phyloP scores from a whole-genome alignment of 1,140 invertebrate species.

The Rhyacophila brunnea region DNA sequence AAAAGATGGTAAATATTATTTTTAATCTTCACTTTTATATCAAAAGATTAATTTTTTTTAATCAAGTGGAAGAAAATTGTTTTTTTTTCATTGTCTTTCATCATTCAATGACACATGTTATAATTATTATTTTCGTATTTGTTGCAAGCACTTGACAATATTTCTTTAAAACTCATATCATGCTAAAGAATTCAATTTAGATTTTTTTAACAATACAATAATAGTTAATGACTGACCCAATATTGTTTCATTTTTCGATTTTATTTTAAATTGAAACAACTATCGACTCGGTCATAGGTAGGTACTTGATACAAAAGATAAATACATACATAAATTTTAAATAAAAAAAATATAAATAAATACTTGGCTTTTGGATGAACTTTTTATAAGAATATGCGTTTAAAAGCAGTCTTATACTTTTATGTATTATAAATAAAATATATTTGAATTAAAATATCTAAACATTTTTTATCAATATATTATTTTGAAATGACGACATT shows the following conservation, averaged over 20 bases:
- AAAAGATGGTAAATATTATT: background rate
- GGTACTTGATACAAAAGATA: background rate
- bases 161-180: background rate
- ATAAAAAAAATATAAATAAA: constrained; percentile 22
- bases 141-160: too few species aligned
- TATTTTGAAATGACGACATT: constrained; percentile 12
- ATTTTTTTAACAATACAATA: constrained; percentile 3
- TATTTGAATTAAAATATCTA: constrained; percentile 9
- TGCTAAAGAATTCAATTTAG: background rate
- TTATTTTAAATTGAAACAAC: constrained; percentile 9
- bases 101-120: too few species aligned
- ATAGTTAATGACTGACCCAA: constrained; percentile 5
- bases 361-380: constrained; percentile 25
- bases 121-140: too few species aligned
- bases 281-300: constrained; percentile 5
- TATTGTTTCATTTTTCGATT: constrained; percentile 10
- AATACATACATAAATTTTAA: background rate
- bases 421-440: constrained; percentile 26
- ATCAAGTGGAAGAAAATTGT: background rate
- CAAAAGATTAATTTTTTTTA: background rate
- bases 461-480: constrained; percentile 1
- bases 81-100: background rate
- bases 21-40: background rate
- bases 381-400: constrained; percentile 30
- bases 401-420: constrained; percentile 35